Conservation (phyloP, 2,888 invertebrate species). For the Dermolepida albohirtum region DNA sequence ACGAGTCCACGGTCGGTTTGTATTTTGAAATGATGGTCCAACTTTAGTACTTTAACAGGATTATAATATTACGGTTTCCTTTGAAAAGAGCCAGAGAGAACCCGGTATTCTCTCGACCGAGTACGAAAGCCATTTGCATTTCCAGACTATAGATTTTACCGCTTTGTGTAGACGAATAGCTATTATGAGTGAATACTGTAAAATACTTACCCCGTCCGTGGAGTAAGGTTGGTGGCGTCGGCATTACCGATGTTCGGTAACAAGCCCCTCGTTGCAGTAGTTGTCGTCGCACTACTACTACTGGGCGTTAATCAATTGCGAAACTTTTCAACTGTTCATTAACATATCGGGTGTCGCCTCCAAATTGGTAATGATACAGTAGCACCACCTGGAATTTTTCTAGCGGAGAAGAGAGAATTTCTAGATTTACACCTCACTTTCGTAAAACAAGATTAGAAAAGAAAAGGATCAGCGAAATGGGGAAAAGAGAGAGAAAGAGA, state of each 20-base stretch:
- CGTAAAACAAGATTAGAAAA: conserved; percentile 16
- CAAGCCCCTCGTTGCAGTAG: conserved; percentile 1
- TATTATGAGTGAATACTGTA: conserved; percentile 50
- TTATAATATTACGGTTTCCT: conserved; percentile 54
- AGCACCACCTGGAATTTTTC: conserved; percentile 45
- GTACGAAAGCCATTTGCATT: conserved; percentile 52
- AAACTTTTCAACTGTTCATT: conserved; percentile 52
- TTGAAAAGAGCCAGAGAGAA: conserved; percentile 48
- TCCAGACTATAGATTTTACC: conserved; percentile 48
- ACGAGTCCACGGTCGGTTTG: conserved; percentile 17
- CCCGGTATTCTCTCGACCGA: conserved; percentile 13
- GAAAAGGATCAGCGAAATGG: conserved; percentile 2
- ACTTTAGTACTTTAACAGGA: conserved; percentile 50
- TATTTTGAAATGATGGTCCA: conserved; percentile 49
- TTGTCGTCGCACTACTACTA: conserved; percentile 5
- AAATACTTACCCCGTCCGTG: conserved; percentile 46
- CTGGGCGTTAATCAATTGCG: conserved; percentile 49
- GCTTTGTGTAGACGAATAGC: conserved; percentile 48
- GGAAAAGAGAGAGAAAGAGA: conserved; percentile 15
- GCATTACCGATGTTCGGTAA: conserved; percentile 11
- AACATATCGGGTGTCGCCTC: conserved; percentile 49
- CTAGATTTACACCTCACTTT: conserved; percentile 26
- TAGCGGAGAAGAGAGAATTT: not conserved
- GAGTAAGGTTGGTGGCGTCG: conserved; percentile 4
- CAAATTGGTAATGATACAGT: conserved; percentile 47